phyloP scores from a whole-genome alignment of 2,113 vertebrate genomes.

The Peromyscus leucopus region DNA sequence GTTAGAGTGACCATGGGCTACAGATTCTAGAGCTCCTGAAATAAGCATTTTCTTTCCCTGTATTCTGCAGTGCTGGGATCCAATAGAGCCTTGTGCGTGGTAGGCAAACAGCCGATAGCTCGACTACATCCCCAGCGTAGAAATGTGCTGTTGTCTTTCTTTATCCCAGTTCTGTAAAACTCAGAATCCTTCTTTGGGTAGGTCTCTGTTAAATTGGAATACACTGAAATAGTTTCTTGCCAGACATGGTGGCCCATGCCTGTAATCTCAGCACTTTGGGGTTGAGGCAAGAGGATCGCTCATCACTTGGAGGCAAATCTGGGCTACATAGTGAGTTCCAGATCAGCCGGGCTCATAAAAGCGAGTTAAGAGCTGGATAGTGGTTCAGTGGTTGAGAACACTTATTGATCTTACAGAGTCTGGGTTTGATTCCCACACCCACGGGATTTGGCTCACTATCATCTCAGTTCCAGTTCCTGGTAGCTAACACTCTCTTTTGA shows the following conservation, averaged over 20 bases:
- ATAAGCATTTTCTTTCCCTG: not conserved
- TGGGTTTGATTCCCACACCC: not conserved
- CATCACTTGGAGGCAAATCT: constrained; percentile 29
- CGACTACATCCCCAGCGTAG: not conserved
- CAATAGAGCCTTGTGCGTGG: not conserved
- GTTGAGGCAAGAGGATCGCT: not conserved
- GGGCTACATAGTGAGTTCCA: not conserved
- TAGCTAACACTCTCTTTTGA: not conserved
- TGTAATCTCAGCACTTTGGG: not conserved
- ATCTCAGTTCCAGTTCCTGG: not conserved
- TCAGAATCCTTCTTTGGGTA: not conserved
- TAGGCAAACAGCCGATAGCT: not conserved
- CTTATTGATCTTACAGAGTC: not conserved
- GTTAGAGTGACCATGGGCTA: not conserved
- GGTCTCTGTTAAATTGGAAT: constrained; percentile 12
- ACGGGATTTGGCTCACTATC: not conserved
- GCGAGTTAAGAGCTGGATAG: not conserved
- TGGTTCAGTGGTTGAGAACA: not conserved
- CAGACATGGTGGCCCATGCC: not conserved
- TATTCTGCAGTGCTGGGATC: not conserved
- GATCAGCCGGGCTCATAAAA: not conserved
- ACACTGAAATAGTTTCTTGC: not conserved
- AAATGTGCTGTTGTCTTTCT: not conserved
- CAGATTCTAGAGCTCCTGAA: not conserved
- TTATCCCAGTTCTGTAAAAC: constrained; percentile 10